Conservation (phyloP, 1,140 invertebrate species). For the Leptopilina boulardi region DNA sequence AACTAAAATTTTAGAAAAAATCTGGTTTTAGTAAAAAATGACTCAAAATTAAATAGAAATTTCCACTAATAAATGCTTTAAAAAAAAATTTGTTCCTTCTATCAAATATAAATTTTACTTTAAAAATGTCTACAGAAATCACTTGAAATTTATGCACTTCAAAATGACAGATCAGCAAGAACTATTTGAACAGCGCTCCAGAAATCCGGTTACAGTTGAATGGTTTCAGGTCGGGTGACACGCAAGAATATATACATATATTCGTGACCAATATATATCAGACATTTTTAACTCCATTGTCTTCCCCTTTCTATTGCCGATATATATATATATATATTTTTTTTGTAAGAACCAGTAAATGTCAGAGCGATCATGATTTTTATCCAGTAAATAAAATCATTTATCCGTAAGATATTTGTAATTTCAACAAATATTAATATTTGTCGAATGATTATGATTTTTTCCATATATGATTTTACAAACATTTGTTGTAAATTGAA, state of each 20-base stretch:
- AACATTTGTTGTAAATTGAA: too few species aligned
- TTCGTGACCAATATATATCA: conserved; percentile 1
- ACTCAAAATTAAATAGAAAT: too few species aligned
- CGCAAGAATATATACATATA: neutral
- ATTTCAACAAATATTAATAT: too few species aligned
- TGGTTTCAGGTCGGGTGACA: neutral
- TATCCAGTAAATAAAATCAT: neutral
- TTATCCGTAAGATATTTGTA: neutral
- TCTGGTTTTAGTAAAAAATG: too few species aligned
- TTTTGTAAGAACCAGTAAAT: neutral
- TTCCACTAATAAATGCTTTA: too few species aligned
- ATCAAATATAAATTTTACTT: too few species aligned
- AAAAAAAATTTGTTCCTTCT: too few species aligned
- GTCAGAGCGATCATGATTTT: neutral
- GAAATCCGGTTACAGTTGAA: conserved; percentile 8
- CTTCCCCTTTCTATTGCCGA: neutral
- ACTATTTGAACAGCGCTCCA: neutral
- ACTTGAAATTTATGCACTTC: neutral
- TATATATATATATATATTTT: too few species aligned
- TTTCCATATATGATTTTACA: too few species aligned
- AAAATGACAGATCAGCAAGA: neutral
- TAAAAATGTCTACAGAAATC: neutral
- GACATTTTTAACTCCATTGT: conserved; percentile 4
- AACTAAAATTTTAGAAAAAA: too few species aligned
- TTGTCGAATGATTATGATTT: too few species aligned